Evolutionary conservation across 2,888 invertebrate genomes (phyloP), one percentile per base, ranked within the genome.

Genomic region (Eristalis intricaria): DNA sequence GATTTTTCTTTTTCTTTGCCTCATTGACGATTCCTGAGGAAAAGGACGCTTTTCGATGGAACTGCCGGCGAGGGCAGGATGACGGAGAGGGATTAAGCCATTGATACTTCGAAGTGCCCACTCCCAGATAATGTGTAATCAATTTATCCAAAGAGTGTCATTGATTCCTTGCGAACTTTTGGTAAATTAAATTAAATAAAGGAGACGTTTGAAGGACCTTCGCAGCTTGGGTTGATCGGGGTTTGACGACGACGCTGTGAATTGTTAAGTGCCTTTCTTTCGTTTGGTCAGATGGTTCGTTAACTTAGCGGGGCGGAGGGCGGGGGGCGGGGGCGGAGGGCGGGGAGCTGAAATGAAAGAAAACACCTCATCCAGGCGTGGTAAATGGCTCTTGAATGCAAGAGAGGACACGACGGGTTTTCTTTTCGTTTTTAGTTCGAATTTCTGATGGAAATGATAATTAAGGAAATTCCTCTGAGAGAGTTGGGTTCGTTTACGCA

Each of bases 61-160:
- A 5, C 1, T 0, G 23, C 64, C 26, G n/a, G 35, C 35, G 50
- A 29, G n/a, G n/a, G n/a, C n/a, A 23, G 22, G 10, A 40, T 3
- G 40, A 50, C 32, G 63, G 50, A 23, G 64, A 10, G 15, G 70
- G 56, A 78, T 78, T 56, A 64, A 78, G 78, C 63, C 78, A 64
- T 70, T 70, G 63, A 63, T 78, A 78, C 38, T 60, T 23, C 56
- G 69, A 19, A 69, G 64, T 43, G 23, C 40, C 60, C 61, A 74
- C 69, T 74, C 61, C 35, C 13, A 35, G 78, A 58, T 64, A 69
- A 71, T 79, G 75, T 65, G 35, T 79, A 86, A 83, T 86, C 82
- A 86, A 86, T 82, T 86, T 78, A 75, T 86, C 78, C 65, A 63
- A 75, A 66, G 74, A 86, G 83, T 61, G 74, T 66, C 74, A 86